Percentiles rank a stretch among this genome's conserved stretches.
Evolutionary conservation across 2,888 invertebrate genomes (phyloP).

Genomic region (Silvanus unidentatus): DNA sequence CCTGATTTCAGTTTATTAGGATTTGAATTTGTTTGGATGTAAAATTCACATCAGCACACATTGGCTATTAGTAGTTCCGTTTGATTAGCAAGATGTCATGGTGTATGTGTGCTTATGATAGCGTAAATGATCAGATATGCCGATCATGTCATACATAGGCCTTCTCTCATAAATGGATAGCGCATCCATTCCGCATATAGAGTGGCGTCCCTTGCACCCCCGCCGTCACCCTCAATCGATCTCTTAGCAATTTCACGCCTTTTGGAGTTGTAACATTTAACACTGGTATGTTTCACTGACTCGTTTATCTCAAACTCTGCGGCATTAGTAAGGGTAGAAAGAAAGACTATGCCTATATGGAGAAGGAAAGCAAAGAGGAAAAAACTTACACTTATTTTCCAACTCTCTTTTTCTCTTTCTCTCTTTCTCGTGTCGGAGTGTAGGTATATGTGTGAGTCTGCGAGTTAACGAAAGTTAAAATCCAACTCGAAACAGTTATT

Average conservation of each 20-base stretch:
- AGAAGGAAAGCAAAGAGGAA: not conserved
- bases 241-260: constrained; percentile 38
- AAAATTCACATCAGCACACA: constrained; percentile 5
- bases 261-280: constrained; percentile 36
- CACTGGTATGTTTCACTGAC: constrained; percentile 36
- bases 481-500: not conserved
- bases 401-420: too few species aligned
- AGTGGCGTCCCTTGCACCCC: too few species aligned
- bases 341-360: constrained; percentile 11
- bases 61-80: constrained; percentile 19
- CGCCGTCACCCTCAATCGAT: constrained; percentile 24
- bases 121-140: constrained; percentile 19
- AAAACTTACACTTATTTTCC: too few species aligned
- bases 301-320: constrained; percentile 32
- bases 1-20: too few species aligned
- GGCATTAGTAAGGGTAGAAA: not conserved
- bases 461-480: not conserved
- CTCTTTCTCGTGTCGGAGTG: too few species aligned
- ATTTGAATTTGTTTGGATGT: constrained; percentile 14
- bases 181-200: constrained; percentile 15
- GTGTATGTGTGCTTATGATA: constrained; percentile 3
- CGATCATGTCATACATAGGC: constrained; percentile 19
- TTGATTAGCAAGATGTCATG: constrained; percentile 14
- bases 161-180: constrained; percentile 19
- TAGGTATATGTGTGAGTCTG: too few species aligned